Percentiles rank a stretch among this genome's conserved stretches.
These are phyloP conservation scores for Lerema accius DNA, from an alignment of 1,140 invertebrate genomes.

Conservation along the genomic window DNA sequence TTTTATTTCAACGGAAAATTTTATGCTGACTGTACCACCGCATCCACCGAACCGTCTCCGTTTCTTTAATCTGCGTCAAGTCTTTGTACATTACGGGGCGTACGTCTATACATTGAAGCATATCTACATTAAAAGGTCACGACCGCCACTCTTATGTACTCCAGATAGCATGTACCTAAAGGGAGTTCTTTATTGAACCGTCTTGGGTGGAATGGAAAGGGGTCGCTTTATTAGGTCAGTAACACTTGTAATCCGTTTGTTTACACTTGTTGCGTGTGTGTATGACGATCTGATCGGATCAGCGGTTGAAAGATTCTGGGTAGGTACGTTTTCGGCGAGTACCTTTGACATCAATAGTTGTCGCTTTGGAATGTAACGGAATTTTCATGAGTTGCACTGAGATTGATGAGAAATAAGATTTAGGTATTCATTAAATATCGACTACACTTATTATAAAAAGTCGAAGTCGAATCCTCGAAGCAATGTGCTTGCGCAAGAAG, in stretches of 20 bases:
- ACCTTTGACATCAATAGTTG: too few relatives aligned
- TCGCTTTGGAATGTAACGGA: too few relatives aligned
- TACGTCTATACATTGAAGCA: conserved; percentile 66
- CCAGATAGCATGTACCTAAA: conserved; percentile 75
- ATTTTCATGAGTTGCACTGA: too few relatives aligned
- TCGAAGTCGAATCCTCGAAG: too few relatives aligned
- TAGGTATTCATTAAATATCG: too few relatives aligned
- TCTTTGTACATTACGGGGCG: conserved; percentile 61
- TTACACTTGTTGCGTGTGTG: conserved; percentile 65
- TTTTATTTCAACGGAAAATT: conserved; percentile 14
- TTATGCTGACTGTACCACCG: conserved; percentile 30
- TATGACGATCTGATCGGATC: conserved; percentile 37
- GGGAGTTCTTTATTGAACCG: conserved; percentile 80
- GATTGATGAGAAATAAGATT: too few relatives aligned
- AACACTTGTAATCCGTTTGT: conserved; percentile 77
- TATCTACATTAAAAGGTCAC: conserved; percentile 79
- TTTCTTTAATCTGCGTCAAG: conserved; percentile 61
- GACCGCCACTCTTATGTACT: conserved; percentile 78
- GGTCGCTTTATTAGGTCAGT: conserved; percentile 82
- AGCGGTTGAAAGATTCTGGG: conserved; percentile 23
- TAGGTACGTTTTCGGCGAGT: too few relatives aligned
- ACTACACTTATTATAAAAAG: too few relatives aligned
- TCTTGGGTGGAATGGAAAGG: conserved; percentile 76
- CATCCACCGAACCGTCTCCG: conserved; percentile 54
- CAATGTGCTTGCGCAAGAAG: too few relatives aligned